These are phyloP conservation scores for Masnerella sp. DNA, from an alignment of 2,888 invertebrate genomes.

Conservation along the genomic window DNA sequence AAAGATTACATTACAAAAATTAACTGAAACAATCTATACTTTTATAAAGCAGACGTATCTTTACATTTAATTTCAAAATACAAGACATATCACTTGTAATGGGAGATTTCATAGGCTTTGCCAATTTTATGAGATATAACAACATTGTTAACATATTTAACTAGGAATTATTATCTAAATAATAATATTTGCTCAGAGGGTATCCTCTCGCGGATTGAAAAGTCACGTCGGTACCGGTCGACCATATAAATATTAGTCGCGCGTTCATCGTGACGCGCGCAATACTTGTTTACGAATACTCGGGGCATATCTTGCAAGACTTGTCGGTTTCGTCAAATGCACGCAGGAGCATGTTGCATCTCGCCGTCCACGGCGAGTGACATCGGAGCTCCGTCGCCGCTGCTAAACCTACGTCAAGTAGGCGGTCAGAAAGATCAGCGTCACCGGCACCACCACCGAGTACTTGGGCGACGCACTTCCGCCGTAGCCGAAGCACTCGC, in stretches of 20 bases:
- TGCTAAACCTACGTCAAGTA: slow-evolving; percentile 29
- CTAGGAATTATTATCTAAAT: too few species aligned
- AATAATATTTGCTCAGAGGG: too few species aligned
- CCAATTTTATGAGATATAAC: too few species aligned
- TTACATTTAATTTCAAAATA: too few species aligned
- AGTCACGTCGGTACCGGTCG: slow-evolving; percentile 21
- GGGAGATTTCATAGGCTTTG: too few species aligned
- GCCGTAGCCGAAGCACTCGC: slow-evolving; percentile 19
- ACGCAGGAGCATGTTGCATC: slow-evolving; percentile 3
- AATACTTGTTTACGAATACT: slow-evolving; percentile 44
- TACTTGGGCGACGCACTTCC: slow-evolving; percentile 25
- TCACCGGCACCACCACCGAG: slow-evolving; percentile 16
- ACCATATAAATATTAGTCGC: slow-evolving; percentile 11
- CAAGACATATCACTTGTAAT: too few species aligned
- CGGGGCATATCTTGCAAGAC: slow-evolving; percentile 16
- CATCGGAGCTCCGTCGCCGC: slow-evolving; percentile 1
- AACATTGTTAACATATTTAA: too few species aligned
- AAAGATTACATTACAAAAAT: too few species aligned
- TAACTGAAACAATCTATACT: too few species aligned
- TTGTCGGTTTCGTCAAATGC: slow-evolving; percentile 37
- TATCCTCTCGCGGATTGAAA: slow-evolving; percentile 19
- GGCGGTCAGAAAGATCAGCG: slow-evolving; percentile 19
- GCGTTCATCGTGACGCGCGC: slow-evolving; percentile 11
- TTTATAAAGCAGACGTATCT: too few species aligned
- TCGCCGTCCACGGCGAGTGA: slow-evolving; percentile 4